Conservation (phyloP, 2,888 invertebrate species). For the Stenodema calcarata region DNA sequence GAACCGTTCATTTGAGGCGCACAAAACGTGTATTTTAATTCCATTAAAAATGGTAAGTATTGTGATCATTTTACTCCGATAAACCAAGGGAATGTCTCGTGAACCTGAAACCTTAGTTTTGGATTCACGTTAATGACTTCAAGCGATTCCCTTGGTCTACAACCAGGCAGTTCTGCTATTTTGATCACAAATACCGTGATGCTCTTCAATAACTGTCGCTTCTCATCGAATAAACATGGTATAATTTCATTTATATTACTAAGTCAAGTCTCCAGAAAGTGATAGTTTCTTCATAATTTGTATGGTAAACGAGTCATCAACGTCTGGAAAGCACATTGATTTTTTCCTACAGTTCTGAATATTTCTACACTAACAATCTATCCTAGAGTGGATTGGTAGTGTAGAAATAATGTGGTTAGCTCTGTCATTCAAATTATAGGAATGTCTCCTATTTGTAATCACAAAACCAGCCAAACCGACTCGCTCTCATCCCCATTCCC, state of each 20-base stretch:
- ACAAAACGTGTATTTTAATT: no score
- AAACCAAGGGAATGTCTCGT: no score
- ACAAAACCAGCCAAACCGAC: not conserved
- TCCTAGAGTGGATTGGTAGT: no score
- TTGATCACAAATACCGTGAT: not conserved
- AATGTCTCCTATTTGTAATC: not conserved
- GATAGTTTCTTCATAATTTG: conserved; percentile 1
- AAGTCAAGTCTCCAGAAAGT: conserved; percentile 9
- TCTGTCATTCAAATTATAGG: not conserved
- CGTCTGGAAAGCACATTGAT: not conserved
- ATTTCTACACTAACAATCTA: not conserved
- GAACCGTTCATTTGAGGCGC: no score
- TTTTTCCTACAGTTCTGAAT: not conserved
- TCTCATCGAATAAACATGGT: not conserved
- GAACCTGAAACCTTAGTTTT: no score
- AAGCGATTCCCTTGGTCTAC: no score
- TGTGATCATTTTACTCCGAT: no score
- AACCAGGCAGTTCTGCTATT: not conserved
- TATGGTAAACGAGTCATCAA: not conserved
- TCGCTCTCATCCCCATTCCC: not conserved
- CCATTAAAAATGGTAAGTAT: no score
- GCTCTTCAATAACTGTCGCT: not conserved
- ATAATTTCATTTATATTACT: not conserved
- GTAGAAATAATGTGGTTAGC: not conserved
- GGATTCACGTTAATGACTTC: no score